Percentiles rank a stretch among this genome's conserved stretches.
phyloP scores from a whole-genome alignment of 2,888 invertebrate genomes.

The Phrixothrix hirtus region DNA sequence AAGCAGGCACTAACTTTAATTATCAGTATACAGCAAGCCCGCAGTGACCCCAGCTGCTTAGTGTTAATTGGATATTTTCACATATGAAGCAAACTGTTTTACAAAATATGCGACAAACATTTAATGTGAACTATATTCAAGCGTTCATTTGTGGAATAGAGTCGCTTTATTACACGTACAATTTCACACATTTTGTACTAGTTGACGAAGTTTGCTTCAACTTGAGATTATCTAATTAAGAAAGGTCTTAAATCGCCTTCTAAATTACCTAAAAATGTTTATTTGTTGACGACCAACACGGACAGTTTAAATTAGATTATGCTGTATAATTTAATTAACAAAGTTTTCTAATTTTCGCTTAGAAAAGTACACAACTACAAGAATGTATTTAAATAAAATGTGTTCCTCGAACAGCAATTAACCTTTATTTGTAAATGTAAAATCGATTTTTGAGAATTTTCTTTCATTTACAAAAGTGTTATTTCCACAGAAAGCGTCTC shows the following conservation, averaged over 20 bases:
- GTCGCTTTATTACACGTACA: slow-evolving; percentile 1
- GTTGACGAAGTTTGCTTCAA: background rate
- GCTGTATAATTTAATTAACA: background rate
- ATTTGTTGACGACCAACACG: too few species aligned
- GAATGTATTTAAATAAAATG: background rate
- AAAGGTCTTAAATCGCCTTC: background rate
- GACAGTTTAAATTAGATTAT: background rate
- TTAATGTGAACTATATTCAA: slow-evolving; percentile 1
- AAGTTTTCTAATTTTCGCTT: background rate
- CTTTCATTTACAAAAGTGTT: too few species aligned
- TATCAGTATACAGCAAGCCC: slow-evolving; percentile 6
- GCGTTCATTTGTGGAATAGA: slow-evolving; percentile 9
- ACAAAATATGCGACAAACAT: slow-evolving; percentile 8
- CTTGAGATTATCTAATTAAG: slow-evolving; percentile 2
- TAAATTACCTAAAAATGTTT: background rate
- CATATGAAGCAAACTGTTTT: slow-evolving; percentile 8
- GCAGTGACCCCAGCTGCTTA: slow-evolving; percentile 20
- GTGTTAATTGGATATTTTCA: slow-evolving; percentile 21
- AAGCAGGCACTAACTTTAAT: slow-evolving; percentile 14
- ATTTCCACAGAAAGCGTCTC: too few species aligned
- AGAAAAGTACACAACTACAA: background rate
- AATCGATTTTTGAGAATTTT: too few species aligned
- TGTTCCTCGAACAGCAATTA: background rate
- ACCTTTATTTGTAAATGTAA: background rate
- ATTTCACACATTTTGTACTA: slow-evolving; percentile 1